Conservation (phyloP, 2,888 invertebrate species). For the Melipona bicolor region DNA sequence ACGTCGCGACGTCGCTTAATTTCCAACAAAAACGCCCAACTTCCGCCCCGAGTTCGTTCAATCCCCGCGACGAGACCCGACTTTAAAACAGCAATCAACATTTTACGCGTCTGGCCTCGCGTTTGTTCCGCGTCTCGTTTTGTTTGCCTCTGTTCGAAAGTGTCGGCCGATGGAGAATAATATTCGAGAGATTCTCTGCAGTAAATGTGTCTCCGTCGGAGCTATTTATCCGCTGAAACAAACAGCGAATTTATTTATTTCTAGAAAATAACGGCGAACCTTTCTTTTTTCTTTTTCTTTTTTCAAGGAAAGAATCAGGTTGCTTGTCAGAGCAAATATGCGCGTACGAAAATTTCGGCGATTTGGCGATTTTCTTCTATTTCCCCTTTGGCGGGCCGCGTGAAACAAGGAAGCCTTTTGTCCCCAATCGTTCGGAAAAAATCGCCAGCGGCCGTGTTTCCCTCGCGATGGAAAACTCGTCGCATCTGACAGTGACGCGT, state of each 20-base stretch:
- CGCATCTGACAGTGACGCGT: no score
- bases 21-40: conserved; percentile 16
- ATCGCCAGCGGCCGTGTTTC: neutral
- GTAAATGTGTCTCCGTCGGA: neutral
- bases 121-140: neutral
- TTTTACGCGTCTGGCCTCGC: conserved; percentile 12
- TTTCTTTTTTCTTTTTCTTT: neutral
- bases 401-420: neutral
- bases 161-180: conserved; percentile 20
- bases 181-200: neutral
- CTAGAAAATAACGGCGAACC: neutral
- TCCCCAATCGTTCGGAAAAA: conserved; percentile 2
- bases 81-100: conserved; percentile 19
- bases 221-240: conserved; percentile 31
- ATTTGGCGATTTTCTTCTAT: neutral
- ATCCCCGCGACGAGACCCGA: conserved; percentile 12
- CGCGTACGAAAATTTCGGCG: conserved; percentile 1
- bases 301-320: neutral
- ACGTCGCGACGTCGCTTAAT: neutral
- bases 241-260: conserved; percentile 1
- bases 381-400: no score
- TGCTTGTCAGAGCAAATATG: conserved; percentile 23
- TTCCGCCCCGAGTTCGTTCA: neutral
- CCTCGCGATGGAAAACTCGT: neutral
- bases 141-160: conserved; percentile 4